These are phyloP conservation scores for Bhutanitis thaidina DNA, from an alignment of 2,888 invertebrate species.

Conservation along the genomic window DNA sequence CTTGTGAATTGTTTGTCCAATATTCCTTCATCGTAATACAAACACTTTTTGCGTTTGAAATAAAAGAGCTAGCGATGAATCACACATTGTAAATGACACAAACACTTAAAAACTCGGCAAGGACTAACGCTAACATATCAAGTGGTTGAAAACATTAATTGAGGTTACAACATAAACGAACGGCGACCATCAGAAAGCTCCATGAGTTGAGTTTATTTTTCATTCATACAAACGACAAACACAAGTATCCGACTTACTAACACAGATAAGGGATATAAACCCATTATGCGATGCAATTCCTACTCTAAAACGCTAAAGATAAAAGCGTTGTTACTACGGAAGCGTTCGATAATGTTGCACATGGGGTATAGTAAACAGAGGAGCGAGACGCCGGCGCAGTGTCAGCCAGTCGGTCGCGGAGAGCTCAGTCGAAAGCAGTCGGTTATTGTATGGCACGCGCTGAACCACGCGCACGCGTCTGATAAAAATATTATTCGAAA, in stretches of 20 bases:
- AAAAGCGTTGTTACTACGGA: constrained; percentile 37
- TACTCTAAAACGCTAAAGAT: constrained; percentile 4
- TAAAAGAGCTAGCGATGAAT: constrained; percentile 36
- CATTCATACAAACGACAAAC: constrained; percentile 76
- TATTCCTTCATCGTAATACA: not conserved
- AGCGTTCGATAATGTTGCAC: constrained; percentile 56
- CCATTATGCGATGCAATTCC: constrained; percentile 25
- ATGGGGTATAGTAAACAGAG: constrained; percentile 72
- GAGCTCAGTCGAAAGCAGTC: constrained; percentile 55
- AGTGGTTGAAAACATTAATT: constrained; percentile 67
- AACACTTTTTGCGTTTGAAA: constrained; percentile 11
- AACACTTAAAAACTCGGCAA: constrained; percentile 38
- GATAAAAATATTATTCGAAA: constrained; percentile 52
- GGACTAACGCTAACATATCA: constrained; percentile 47
- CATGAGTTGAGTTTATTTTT: constrained; percentile 67
- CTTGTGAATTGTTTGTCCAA: too few species aligned
- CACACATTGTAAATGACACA: constrained; percentile 43
- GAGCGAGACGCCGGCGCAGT: constrained; percentile 56
- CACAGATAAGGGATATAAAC: constrained; percentile 54
- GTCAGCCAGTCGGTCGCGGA: constrained; percentile 45
- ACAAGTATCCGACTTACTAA: constrained; percentile 71
- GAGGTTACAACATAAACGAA: constrained; percentile 69
- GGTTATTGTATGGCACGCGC: constrained; percentile 59
- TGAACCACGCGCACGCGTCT: constrained; percentile 47
- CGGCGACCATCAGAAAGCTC: constrained; percentile 68